Evolutionary conservation across 2,888 invertebrate species (phyloP), one percentile per base, ranked within the genome.

Genomic region (Folsomia manolachei): DNA sequence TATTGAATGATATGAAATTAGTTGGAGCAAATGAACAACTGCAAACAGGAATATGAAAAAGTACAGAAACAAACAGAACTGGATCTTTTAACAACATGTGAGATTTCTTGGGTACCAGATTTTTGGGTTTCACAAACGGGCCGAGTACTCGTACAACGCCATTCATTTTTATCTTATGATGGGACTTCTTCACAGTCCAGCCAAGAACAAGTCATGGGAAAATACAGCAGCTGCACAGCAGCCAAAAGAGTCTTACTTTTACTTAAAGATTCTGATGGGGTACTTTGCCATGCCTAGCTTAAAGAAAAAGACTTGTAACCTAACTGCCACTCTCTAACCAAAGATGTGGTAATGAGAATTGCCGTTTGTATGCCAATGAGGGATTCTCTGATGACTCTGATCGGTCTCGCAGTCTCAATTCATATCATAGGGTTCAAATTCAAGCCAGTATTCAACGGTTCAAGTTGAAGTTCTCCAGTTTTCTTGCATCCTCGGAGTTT

Each of bases 181-280:
- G n/a, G n/a, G n/a, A n/a, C n/a, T n/a, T n/a, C n/a, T n/a, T 19
- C 4, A 18, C 7, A 56, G 19, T 7, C 56, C 7, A 56, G 21
- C 9, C 9, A 56, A 56, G 56, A 18, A 21, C 14, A n/a, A 64
- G 7, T 27, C 64, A 64, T 64, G 64, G 64, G 64, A 64, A 64
- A 64, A 64, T 64, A 19, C 19, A 64, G 64, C 64, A 64, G 64
- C 27, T 64, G 64, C 39, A n/a, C 26, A 64, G 64, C 39, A 64
- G 64, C 64, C 19, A 4, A 64, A 64, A 27, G 14, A 14, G n/a
- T 56, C n/a, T 56, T n/a, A n/a, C n/a, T n/a, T n/a, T n/a, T n/a
- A n/a, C n/a, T n/a, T 56, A 14, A 56, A 56, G 56, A 56, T 56
- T 56, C 56, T 56, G 39, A 14, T 39, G 39, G 7, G 4, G 4